phyloP scores from a whole-genome alignment of 2,888 invertebrate species.

The Biston stratarius region DNA sequence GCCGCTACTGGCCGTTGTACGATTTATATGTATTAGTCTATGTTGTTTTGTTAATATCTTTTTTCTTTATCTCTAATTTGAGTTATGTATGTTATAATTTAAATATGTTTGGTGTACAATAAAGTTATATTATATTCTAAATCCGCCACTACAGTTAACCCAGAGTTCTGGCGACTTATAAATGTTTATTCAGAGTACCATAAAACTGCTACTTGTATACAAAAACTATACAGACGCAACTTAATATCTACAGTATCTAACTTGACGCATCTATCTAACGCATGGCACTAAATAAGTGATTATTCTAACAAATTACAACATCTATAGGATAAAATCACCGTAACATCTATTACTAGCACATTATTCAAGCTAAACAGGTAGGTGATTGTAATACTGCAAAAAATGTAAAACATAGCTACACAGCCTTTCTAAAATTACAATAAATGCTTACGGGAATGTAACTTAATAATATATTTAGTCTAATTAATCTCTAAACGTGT shows the following conservation, averaged over 20 bases:
- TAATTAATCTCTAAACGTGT: conserved; percentile 9
- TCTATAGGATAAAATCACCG: conserved; percentile 15
- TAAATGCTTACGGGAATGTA: conserved; percentile 51
- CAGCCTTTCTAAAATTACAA: conserved; percentile 52
- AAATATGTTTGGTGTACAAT: no score
- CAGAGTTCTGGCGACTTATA: neutral
- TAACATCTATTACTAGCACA: conserved; percentile 3
- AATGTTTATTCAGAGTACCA: no score
- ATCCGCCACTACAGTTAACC: neutral
- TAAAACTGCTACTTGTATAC: no score
- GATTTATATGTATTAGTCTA: no score
- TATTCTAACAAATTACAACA: conserved; percentile 11
- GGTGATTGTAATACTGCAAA: conserved; percentile 36
- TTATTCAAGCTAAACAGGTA: conserved; percentile 8
- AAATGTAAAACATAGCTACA: conserved; percentile 46
- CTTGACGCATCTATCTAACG: conserved; percentile 40
- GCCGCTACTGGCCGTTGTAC: no score
- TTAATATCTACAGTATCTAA: conserved; percentile 45
- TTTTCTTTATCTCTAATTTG: no score
- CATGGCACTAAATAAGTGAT: conserved; percentile 57
- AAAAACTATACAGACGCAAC: conserved; percentile 37
- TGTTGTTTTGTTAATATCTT: no score
- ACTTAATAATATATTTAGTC: conserved; percentile 5
- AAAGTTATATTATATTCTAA: no score
- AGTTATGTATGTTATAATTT: no score